These are phyloP conservation scores for Phymatocera aterrima DNA, from an alignment of 2,888 invertebrate species.

Conservation along the genomic window DNA sequence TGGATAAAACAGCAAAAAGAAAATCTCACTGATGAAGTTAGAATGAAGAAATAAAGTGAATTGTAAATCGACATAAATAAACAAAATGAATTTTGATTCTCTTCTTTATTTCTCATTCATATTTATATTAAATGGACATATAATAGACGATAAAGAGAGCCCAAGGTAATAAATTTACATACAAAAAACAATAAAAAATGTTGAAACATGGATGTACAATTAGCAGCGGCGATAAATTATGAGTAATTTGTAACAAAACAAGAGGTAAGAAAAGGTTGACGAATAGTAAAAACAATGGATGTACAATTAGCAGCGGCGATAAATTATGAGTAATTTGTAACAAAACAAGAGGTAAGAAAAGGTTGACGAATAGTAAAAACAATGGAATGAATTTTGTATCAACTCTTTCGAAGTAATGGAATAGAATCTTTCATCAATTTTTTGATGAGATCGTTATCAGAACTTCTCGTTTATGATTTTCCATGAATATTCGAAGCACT, in stretches of 20 bases:
- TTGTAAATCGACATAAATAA: not conserved
- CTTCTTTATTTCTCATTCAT: not conserved
- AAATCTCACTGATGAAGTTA: not conserved
- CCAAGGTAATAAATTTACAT: slow-evolving; percentile 16
- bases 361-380: not conserved
- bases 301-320: not conserved
- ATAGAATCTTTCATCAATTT: not conserved
- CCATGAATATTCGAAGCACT: slow-evolving; percentile 61
- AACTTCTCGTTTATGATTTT: slow-evolving; percentile 61
- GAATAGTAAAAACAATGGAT: slow-evolving; percentile 18
- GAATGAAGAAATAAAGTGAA: not conserved
- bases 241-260: not conserved
- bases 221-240: not conserved
- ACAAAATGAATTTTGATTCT: not conserved
- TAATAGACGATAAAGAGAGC: not conserved
- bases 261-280: not conserved
- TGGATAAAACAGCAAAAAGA: not conserved
- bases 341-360: not conserved
- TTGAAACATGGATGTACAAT: not conserved
- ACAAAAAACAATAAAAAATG: too few species aligned
- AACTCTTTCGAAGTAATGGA: too few species aligned
- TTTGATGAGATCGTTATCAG: slow-evolving; percentile 49
- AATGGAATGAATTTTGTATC: slow-evolving; percentile 24
- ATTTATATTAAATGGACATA: not conserved
- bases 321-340: not conserved